Percentiles rank a stretch among this genome's conserved stretches.
Evolutionary conservation across 2,888 invertebrate genomes (phyloP).

Genomic region (Iphiclides podalirius): DNA sequence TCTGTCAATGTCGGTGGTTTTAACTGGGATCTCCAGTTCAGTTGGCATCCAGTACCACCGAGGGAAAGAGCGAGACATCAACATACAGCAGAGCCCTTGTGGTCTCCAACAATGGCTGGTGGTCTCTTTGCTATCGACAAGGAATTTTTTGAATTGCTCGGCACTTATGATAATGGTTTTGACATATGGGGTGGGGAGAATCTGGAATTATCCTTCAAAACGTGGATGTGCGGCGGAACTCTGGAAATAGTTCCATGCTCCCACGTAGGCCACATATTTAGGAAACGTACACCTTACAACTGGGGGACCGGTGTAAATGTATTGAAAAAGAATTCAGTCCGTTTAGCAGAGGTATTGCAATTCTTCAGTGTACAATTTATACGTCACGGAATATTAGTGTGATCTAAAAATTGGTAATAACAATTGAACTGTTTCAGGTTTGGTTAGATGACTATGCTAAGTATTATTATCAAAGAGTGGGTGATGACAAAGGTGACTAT

Average conservation of each 20-base stretch:
- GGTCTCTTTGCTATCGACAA: constrained; percentile 98
- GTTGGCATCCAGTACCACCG: constrained; percentile 99
- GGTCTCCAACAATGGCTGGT: constrained; percentile 99
- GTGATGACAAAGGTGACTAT: constrained; percentile 97
- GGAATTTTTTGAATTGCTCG: constrained; percentile 95
- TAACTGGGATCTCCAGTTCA: constrained; percentile 97
- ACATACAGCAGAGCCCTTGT: constrained; percentile 94
- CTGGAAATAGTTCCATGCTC: constrained; percentile 99
- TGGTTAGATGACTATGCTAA: constrained; percentile 98
- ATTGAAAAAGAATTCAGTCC: constrained; percentile 96
- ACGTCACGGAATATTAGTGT: background rate
- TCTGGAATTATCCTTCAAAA: constrained; percentile 98
- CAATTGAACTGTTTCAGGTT: constrained; percentile 73
- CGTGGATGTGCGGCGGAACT: constrained; percentile 99
- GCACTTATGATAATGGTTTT: constrained; percentile 99
- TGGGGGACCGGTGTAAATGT: constrained; percentile 99
- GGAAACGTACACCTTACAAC: constrained; percentile 98
- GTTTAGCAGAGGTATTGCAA: constrained; percentile 94
- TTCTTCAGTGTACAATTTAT: no score
- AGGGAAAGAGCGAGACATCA: constrained; percentile 91
- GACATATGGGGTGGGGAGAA: constrained; percentile 99
- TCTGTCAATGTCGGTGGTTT: constrained; percentile 95
- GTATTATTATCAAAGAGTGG: constrained; percentile 99
- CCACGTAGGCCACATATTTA: constrained; percentile 99
- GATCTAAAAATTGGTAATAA: constrained; percentile 1